Percentiles rank a stretch among this genome's conserved stretches.
These are phyloP conservation scores for Climacteris rufus DNA, from an alignment of 2,113 vertebrate species.

Conservation along the genomic window DNA sequence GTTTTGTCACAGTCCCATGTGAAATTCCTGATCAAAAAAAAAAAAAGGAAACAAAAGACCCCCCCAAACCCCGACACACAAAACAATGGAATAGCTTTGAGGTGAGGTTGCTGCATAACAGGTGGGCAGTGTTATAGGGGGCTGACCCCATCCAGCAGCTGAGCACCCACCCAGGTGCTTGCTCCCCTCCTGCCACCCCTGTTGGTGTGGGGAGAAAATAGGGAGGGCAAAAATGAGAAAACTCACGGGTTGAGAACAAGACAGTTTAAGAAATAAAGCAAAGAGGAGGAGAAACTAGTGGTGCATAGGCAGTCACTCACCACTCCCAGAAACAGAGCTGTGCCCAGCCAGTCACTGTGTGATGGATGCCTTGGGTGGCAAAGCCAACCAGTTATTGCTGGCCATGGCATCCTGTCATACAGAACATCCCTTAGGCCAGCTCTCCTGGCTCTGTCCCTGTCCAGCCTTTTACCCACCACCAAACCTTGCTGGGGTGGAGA, in stretches of 20 bases:
- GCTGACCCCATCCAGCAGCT: not conserved
- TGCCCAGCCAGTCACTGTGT: not conserved
- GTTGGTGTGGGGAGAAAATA: not conserved
- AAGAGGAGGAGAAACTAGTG: not conserved
- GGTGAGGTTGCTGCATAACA: not conserved
- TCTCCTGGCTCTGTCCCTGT: not conserved
- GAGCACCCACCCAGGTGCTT: accelerated
- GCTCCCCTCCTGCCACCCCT: accelerated
- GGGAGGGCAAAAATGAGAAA: not conserved
- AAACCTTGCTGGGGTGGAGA: not conserved
- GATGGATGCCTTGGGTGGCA: not conserved
- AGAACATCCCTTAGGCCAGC: not conserved
- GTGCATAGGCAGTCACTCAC: not conserved
- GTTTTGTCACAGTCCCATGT: not conserved
- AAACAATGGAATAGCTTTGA: not conserved
- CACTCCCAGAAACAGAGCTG: not conserved
- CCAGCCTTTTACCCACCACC: too few relatives aligned
- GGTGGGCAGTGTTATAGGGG: accelerated
- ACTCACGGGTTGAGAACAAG: accelerated
- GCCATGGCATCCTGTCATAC: accelerated
- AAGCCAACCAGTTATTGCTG: not conserved
- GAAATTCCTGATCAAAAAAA: not conserved
- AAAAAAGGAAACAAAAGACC: not conserved
- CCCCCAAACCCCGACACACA: too few relatives aligned
- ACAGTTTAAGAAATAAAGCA: not conserved